Evolutionary conservation across 2,888 invertebrate species (phyloP).

Genomic region (Fragum sueziense): DNA sequence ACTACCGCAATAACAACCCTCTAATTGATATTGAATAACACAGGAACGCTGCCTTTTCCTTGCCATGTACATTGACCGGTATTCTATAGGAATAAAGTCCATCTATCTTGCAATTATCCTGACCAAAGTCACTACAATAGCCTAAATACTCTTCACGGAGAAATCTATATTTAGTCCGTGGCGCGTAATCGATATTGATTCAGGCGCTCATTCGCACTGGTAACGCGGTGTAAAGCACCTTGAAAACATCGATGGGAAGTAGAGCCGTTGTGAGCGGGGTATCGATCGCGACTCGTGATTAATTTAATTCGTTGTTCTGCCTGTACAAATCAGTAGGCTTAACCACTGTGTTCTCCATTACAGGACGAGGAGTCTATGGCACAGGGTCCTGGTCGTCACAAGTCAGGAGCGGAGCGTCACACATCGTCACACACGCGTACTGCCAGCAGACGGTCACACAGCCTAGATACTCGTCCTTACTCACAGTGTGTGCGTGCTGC

Average conservation of each 20-base stretch:
- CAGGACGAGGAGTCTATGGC: conserved; percentile 76
- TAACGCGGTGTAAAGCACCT: conserved; percentile 63
- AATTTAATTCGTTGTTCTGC: conserved; percentile 66
- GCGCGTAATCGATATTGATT: conserved; percentile 57
- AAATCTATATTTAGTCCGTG: conserved; percentile 47
- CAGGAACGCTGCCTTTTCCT: conserved; percentile 10
- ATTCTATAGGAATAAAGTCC: conserved; percentile 16
- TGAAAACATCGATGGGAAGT: conserved; percentile 63
- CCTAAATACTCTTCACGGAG: conserved; percentile 23
- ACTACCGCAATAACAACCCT: conserved; percentile 1
- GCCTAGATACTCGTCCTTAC: conserved; percentile 53
- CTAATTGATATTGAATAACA: conserved; percentile 23
- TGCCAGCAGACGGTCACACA: conserved; percentile 51
- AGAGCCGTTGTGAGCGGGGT: conserved; percentile 53
- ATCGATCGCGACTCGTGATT: conserved; percentile 68
- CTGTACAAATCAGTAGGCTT: conserved; percentile 48
- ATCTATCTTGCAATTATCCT: conserved; percentile 19
- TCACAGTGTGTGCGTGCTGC: conserved; percentile 26
- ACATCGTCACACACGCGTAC: conserved; percentile 49
- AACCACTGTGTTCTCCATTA: conserved; percentile 47
- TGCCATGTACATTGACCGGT: conserved; percentile 3
- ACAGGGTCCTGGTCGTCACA: conserved; percentile 71
- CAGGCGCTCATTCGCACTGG: conserved; percentile 55
- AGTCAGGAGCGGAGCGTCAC: conserved; percentile 64
- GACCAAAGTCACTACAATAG: conserved; percentile 18